Base-by-base conservation (phyloP, 1,140 invertebrate genomes). In the Drosophila biarmipes region DNA sequence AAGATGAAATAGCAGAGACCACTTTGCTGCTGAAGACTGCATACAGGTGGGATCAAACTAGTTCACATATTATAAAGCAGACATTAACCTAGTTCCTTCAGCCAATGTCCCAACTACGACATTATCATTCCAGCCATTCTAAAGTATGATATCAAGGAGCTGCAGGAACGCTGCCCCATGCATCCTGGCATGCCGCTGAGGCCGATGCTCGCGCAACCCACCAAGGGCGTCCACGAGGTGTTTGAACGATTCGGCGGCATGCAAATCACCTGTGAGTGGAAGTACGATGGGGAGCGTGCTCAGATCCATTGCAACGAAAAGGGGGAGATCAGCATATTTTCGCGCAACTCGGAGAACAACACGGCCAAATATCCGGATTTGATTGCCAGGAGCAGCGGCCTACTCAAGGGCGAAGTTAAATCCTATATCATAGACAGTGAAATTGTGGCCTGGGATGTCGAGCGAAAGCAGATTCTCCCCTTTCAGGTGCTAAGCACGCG, bases 181-280 rank as follows among this genome's bases (percentile, higher is more conserved):
- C 96, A 96, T 21, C 98, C 98, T 37, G 98, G 98, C 57, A 95
- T 99, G 81, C 99, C 99, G 11, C 93, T 99, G 43, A 98, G 99
- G 92, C 99, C 99, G 8, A 99, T 99, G 99, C 94, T 99, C 73
- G 99, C 99, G 2, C 98, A 99, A 93, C 99, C 99, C 12, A 98
- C 98, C 0, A 98, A 97, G 92, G 98, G 98, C 4, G 95, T 98
- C 3, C 94, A 95, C 55, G 98, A 99, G 93, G 97, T 99, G 14
- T 92, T 99, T 4, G 94, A 95, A 51, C 94, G 98, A 57, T 99
- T 99, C 92, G 98, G 99, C 64, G 95, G 96, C 29, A 93, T 96
- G 76, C 96, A 97, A 85, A 99, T 99, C 90, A 99, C 98, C 3
- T 99, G 98, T 92, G 99, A 99, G 94, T 99, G 96, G 95, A 99